phyloP scores from a whole-genome alignment of 1,140 invertebrate species.

The Drosophila truncata region DNA sequence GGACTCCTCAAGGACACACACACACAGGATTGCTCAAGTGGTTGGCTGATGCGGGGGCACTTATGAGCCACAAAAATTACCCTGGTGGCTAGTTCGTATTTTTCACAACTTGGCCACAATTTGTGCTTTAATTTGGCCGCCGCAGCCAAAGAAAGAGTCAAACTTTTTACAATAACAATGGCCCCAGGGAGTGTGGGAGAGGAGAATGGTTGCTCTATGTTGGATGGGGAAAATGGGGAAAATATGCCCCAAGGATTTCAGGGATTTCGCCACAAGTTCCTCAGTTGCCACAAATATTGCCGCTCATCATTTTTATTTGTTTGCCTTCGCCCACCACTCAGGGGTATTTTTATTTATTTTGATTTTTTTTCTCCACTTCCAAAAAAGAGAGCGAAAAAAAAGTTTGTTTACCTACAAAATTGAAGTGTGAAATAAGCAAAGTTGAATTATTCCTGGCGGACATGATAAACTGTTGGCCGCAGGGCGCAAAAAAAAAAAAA shows the following conservation, averaged over 20 bases:
- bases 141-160: conserved; percentile 54
- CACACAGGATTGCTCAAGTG: conserved; percentile 27
- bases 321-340: conserved; percentile 65
- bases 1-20: conserved; percentile 80
- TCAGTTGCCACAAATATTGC: conserved; percentile 63
- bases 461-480: conserved; percentile 79
- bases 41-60: conserved; percentile 12
- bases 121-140: conserved; percentile 77
- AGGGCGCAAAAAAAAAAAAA: conserved; percentile 16
- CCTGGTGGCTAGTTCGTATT: conserved; percentile 78
- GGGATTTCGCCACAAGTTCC: conserved; percentile 45
- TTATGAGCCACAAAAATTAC: conserved; percentile 70
- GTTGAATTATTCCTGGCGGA: conserved; percentile 85
- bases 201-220: background rate
- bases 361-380: conserved; percentile 1
- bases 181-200: conserved; percentile 16
- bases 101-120: conserved; percentile 79
- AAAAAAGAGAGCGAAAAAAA: conserved; percentile 26
- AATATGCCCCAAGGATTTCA: conserved; percentile 74
- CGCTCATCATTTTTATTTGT: conserved; percentile 83
- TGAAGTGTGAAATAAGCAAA: conserved; percentile 84
- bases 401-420: conserved; percentile 83
- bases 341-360: conserved; percentile 46
- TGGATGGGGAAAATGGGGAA: conserved; percentile 9
- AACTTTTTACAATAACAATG: conserved; percentile 72